phyloP scores from a whole-genome alignment of 2,113 vertebrate species.

The Actenoides hombroni region DNA sequence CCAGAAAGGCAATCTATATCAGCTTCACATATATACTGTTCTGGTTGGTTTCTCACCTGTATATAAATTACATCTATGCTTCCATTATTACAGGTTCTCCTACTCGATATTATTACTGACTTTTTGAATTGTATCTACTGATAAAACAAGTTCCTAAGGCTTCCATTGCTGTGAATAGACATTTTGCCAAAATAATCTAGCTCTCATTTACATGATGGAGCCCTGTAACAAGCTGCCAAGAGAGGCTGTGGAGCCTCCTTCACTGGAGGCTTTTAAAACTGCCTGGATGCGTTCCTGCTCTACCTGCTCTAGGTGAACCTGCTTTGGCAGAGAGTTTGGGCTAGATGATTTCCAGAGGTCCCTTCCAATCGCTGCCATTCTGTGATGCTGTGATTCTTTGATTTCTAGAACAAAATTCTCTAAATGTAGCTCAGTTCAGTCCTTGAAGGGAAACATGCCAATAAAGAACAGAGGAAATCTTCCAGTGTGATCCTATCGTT shows the following conservation, averaged over 20 bases:
- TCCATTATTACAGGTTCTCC: neutral
- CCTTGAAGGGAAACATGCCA: neutral
- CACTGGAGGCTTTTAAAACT: no score
- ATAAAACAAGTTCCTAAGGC: neutral
- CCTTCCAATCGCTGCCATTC: no score
- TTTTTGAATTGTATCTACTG: neutral
- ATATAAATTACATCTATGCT: neutral
- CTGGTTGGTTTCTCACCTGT: neutral
- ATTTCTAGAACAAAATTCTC: no score
- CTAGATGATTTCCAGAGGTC: no score
- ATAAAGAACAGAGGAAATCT: neutral
- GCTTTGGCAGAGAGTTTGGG: no score
- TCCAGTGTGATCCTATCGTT: neutral
- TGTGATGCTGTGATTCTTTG: no score
- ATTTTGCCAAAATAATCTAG: neutral
- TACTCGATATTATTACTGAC: neutral
- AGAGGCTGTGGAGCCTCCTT: no score
- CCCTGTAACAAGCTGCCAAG: no score
- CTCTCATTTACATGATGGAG: neutral
- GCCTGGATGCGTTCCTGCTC: no score
- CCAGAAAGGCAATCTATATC: neutral
- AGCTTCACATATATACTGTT: neutral
- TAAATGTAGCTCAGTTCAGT: neutral
- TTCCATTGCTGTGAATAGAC: neutral
- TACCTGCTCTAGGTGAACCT: no score